A percentile compares a stretch with the other conserved stretches of the same genome.
phyloP scores from a whole-genome alignment of 2,797 vertebrate species.

The Lepus townsendii region DNA sequence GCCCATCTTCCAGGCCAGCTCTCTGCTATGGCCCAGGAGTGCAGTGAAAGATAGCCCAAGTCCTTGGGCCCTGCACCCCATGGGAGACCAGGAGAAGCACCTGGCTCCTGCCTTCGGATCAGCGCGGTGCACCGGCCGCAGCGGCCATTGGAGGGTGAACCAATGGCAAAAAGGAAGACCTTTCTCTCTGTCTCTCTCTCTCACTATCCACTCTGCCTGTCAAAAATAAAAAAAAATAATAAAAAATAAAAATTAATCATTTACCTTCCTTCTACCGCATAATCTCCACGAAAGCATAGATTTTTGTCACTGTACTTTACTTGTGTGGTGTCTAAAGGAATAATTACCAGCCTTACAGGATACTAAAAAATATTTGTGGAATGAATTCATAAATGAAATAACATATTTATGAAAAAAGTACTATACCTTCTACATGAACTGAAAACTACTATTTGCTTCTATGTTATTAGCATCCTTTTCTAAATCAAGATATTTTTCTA shows the following conservation, averaged over 20 bases:
- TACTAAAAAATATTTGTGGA: not conserved
- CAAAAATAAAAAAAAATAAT: too few species aligned
- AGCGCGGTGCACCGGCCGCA: too few species aligned
- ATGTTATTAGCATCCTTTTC: not conserved
- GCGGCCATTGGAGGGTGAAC: too few species aligned
- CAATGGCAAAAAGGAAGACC: too few species aligned
- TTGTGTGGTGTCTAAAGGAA: not conserved
- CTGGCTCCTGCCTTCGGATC: too few species aligned
- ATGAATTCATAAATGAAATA: not conserved
- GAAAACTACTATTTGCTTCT: not conserved
- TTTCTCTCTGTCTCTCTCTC: too few species aligned
- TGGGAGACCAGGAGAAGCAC: too few species aligned
- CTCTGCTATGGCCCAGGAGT: too few species aligned
- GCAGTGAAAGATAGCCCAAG: too few species aligned
- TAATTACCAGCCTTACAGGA: not conserved
- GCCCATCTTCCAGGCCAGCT: too few species aligned
- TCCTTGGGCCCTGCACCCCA: too few species aligned
- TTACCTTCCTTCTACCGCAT: not conserved
- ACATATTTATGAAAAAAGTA: not conserved
- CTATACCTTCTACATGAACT: not conserved
- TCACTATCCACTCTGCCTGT: too few species aligned
- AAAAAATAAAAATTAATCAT: not conserved
- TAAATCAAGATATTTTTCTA: not conserved
- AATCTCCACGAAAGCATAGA: not conserved
- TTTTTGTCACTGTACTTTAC: not conserved